Evolutionary conservation across 2,888 invertebrate species (phyloP), one percentile per base, ranked within the genome.

Genomic region (Papilio protenor): DNA sequence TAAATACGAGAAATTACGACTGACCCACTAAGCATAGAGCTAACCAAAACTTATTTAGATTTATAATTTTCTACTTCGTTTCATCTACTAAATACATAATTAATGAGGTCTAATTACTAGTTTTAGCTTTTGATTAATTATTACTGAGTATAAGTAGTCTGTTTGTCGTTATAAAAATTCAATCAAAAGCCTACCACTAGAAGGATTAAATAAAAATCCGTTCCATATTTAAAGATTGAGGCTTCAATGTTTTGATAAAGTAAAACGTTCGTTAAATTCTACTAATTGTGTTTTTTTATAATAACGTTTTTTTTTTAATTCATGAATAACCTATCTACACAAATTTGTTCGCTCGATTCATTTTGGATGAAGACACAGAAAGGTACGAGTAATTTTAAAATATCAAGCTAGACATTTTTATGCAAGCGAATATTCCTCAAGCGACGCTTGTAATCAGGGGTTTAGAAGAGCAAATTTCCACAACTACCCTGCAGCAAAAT

Each of bases 341-440:
- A 59, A 23, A 59, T 27, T 14, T 23, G 23, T 27, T 61, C 5
- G 27, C 27, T 61, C 27, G 12, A 61, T 27, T 61, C 27, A 23
- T 59, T 66, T n/a, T 66, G 40, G 14, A 64, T 27, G 6, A 69
- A 33, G 1, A 45, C 12, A 12, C 21, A 45, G 40, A 45, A n/a
- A 69, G 66, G 66, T 45, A 69, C 12, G 45, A 21, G 66, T 45
- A 66, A 66, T 66, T 66, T 66, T 66, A 45, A 66, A 66, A 40
- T 45, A 66, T n/a, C 66, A 66, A 66, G 40, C 66, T 66, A 45
- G 21, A 66, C 12, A 66, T 66, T 66, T 66, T 66, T 40, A 40
- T 66, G 66, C 40, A 66, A 66, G 66, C 66, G 66, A 66, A 66
- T 66, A 66, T 66, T 66, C n/a, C 66, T 66, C 66, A 66, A 66